Conservation (phyloP, 2,888 invertebrate species). For the Harpalus rubripes region DNA sequence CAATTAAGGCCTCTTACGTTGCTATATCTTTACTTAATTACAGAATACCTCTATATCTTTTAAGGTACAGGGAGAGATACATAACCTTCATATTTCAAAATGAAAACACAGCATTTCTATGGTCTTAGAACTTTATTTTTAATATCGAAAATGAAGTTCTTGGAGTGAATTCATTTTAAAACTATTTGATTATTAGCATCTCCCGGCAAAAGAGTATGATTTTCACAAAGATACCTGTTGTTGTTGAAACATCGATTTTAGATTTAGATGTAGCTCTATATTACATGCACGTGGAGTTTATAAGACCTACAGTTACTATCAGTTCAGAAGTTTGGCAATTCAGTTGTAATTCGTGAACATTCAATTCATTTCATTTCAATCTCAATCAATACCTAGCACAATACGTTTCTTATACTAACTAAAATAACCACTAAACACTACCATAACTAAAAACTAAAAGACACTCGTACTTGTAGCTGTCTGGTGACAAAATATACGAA, state of each 20-base stretch:
- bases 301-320: constrained; percentile 59
- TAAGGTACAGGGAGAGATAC: neutral
- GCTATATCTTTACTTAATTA: constrained; percentile 63
- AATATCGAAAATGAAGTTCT: neutral
- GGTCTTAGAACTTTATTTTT: neutral
- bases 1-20: constrained; percentile 67
- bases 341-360: constrained; percentile 49
- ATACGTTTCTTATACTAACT: constrained; percentile 20
- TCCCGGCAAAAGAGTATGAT: constrained; percentile 44
- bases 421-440: constrained; percentile 20
- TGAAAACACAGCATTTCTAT: neutral
- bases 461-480: neutral
- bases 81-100: neutral
- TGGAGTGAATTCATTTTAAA: neutral
- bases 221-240: constrained; percentile 46
- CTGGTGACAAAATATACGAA: too few relatives aligned
- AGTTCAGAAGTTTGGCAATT: constrained; percentile 65
- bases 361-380: constrained; percentile 24
- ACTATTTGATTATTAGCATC: neutral
- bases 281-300: constrained; percentile 63
- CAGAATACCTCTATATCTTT: constrained; percentile 59
- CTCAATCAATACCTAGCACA: constrained; percentile 41
- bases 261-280: constrained; percentile 57
- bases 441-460: constrained; percentile 6
- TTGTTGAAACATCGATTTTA: constrained; percentile 60